A percentile compares a stretch with the other conserved stretches of the same genome.
These are phyloP conservation scores for Leptinotarsa juncta DNA, from an alignment of 2,888 invertebrate genomes.

Conservation along the genomic window DNA sequence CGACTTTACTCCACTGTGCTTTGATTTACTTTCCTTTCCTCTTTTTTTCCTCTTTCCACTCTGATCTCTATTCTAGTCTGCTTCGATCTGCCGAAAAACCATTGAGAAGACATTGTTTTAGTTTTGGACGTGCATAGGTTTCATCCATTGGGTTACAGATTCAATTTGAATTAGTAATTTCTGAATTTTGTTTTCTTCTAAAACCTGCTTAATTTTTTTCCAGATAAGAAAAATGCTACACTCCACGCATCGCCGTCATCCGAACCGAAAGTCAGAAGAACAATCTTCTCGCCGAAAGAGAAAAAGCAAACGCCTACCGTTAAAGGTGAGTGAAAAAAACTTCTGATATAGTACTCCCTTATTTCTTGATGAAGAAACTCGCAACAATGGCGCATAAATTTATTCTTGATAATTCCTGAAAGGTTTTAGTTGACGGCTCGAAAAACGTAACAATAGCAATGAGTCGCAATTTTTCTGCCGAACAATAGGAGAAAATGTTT, in stretches of 20 bases:
- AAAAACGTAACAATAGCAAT: constrained; percentile 4
- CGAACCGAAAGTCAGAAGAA: constrained; percentile 54
- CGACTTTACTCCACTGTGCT: too few relatives aligned
- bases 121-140: too few relatives aligned
- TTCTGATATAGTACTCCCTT: not conserved
- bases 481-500: not conserved
- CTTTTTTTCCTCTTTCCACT: too few relatives aligned
- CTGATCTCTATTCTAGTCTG: too few relatives aligned
- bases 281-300: constrained; percentile 55
- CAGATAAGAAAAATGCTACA: constrained; percentile 57
- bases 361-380: not conserved
- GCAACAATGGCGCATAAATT: constrained; percentile 24
- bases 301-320: constrained; percentile 52
- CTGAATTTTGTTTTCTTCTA: not conserved
- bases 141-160: not conserved
- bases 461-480: not conserved
- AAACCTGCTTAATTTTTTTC: constrained; percentile 33
- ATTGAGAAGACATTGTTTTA: too few relatives aligned
- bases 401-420: constrained; percentile 7
- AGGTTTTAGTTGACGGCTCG: not conserved
- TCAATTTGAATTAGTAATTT: not conserved
- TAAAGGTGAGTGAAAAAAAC: constrained; percentile 44
- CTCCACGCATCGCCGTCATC: constrained; percentile 46
- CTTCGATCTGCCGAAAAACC: too few relatives aligned
- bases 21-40: too few relatives aligned